A percentile compares a stretch with the other conserved stretches of the same genome.
phyloP scores from a whole-genome alignment of 2,888 invertebrate genomes.

The Homarus gammarus region DNA sequence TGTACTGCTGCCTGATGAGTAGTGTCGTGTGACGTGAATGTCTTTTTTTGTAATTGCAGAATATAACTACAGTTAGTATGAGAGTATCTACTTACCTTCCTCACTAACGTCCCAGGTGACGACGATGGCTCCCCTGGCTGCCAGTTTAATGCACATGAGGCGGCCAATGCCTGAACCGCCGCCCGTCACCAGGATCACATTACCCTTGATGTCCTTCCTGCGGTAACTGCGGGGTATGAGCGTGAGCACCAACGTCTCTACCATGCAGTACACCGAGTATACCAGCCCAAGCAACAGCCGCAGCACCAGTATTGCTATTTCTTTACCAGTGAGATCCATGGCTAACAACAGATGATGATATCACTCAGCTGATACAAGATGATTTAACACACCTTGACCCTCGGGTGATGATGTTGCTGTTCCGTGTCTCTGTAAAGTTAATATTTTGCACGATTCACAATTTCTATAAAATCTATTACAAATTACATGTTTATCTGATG shows the following conservation, averaged over 20 bases:
- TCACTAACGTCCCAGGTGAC: slow-evolving; percentile 94
- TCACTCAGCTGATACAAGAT: no score
- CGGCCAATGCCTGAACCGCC: slow-evolving; percentile 93
- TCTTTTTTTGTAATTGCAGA: not conserved
- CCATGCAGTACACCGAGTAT: slow-evolving; percentile 26
- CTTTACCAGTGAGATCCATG: no score
- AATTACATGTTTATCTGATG: no score
- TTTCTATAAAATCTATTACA: no score
- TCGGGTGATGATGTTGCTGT: no score
- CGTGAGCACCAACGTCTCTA: slow-evolving; percentile 37
- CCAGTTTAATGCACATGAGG: slow-evolving; percentile 87
- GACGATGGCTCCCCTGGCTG: slow-evolving; percentile 87
- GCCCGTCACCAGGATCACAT: slow-evolving; percentile 89
- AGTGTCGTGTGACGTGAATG: not conserved
- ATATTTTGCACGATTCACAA: no score
- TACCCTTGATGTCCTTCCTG: slow-evolving; percentile 43
- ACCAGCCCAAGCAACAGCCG: slow-evolving; percentile 13
- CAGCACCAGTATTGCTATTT: not conserved
- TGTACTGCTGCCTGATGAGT: no score
- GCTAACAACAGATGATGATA: no score
- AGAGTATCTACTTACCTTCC: slow-evolving; percentile 85
- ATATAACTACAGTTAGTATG: not conserved
- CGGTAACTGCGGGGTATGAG: slow-evolving; percentile 44
- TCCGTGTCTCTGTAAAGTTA: no score
- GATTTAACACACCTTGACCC: no score